Base-by-base conservation (phyloP, 2,888 invertebrate genomes). In the Andrena flavipes region DNA sequence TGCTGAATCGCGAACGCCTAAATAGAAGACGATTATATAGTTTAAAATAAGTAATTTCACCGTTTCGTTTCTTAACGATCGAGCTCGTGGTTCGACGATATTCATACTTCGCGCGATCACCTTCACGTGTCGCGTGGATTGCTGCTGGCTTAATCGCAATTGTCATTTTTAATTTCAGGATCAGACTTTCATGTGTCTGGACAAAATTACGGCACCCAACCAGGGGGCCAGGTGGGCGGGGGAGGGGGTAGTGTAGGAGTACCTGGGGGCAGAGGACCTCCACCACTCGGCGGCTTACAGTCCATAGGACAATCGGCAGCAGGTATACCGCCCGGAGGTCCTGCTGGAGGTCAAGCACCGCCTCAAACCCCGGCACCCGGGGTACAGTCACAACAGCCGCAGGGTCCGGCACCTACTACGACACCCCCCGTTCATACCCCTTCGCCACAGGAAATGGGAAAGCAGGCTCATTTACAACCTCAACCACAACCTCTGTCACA, bases 181-280 rank as follows among this genome's bases (percentile, higher is more conserved):
- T 91, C 92, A 85, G 94, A 93, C 75, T 94, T 92, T 92, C 93
- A 93, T 92, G 93, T 93, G 88, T 91, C 92, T 84, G 92, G 92
- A 88, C 93, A 92, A 88, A 93, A 91, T 88, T 94, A 92, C 92
- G 92, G 91, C 82, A 92, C 91, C 91, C 94, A 93, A 89, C 92
- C 92, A 91, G 93, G 93, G 84, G 92, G 92, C 89, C 94, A 93
- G 89, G 93, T 93, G 91, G 94, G 92, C 64, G 93, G 93, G 78
- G 93, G 92, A 76, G 93, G 92, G 84, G 91, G 90, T 85, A 92
- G 90, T 82, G 91, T 93, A 90, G 93, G 92, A 86, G 92, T 93
- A 83, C 91, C 92, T 35, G 92, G 93, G 56, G 92, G 91, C 56
- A 92, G 93, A 90, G 92, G 92, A 78, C 93, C 93, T 82, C 92